Conservation (phyloP, 2,113 vertebrate genomes). For the Lonchura striata region DNA sequence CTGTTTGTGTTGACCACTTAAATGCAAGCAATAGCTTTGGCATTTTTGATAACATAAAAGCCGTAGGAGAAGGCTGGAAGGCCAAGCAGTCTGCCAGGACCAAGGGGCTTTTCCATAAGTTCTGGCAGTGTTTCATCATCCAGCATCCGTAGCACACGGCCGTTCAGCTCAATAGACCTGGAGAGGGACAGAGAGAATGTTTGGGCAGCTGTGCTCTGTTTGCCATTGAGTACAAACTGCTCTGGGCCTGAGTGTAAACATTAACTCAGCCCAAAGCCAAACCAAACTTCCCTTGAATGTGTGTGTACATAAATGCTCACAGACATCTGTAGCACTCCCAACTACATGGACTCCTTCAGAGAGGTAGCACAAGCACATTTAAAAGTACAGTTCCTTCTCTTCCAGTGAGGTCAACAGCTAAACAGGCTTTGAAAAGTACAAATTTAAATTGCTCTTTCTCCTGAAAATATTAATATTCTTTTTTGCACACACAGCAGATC, state of each 20-base stretch:
- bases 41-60: conserved; percentile 86
- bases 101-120: conserved; percentile 70
- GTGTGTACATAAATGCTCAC: no score
- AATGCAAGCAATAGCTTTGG: conserved; percentile 77
- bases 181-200: neutral
- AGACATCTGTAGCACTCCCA: neutral
- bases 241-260: neutral
- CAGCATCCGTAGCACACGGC: conserved; percentile 82
- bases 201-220: neutral
- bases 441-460: neutral
- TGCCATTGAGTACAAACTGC: neutral
- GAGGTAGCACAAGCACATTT: neutral
- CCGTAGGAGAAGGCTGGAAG: conserved; percentile 85
- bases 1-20: neutral
- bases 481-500: neutral
- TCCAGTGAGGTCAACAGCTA: neutral
- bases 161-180: conserved; percentile 84
- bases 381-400: neutral
- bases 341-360: neutral
- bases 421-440: neutral
- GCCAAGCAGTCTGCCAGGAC: conserved; percentile 64
- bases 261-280: neutral
- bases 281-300: neutral
- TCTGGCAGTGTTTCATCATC: conserved; percentile 82
- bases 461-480: neutral